Percentiles rank a stretch among this genome's conserved stretches.
Conservation (phyloP, 2,113 vertebrate genomes). For the Daphoenositta chrysoptera region DNA sequence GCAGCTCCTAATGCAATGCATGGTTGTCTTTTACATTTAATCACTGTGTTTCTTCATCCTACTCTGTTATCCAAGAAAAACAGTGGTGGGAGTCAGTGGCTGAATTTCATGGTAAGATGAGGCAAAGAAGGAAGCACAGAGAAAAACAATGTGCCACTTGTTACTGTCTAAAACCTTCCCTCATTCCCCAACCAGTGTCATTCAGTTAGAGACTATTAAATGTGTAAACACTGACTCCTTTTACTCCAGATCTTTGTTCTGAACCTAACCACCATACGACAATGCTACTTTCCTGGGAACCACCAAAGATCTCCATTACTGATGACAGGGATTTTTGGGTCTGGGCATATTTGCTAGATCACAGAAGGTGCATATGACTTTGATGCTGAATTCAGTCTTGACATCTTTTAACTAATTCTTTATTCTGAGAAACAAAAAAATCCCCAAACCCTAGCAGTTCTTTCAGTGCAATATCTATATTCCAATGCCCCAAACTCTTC, state of each 20-base stretch:
- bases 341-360: background rate
- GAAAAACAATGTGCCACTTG: background rate
- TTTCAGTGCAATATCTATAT: background rate
- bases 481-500: background rate
- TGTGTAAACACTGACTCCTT: background rate
- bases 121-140: background rate
- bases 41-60: background rate
- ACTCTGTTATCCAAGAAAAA: slow-evolving; percentile 11
- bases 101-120: background rate
- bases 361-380: background rate
- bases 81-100: background rate
- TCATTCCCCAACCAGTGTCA: background rate
- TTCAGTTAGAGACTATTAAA: background rate
- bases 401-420: background rate
- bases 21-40: background rate
- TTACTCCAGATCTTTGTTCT: background rate
- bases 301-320: background rate
- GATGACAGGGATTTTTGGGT: background rate
- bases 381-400: background rate
- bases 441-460: background rate
- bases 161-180: background rate
- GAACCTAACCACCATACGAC: background rate
- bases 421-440: background rate
- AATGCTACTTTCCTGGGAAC: background rate
- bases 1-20: background rate